Base-by-base conservation (phyloP, 2,888 invertebrate genomes). In the Eupeodes latifasciatus region DNA sequence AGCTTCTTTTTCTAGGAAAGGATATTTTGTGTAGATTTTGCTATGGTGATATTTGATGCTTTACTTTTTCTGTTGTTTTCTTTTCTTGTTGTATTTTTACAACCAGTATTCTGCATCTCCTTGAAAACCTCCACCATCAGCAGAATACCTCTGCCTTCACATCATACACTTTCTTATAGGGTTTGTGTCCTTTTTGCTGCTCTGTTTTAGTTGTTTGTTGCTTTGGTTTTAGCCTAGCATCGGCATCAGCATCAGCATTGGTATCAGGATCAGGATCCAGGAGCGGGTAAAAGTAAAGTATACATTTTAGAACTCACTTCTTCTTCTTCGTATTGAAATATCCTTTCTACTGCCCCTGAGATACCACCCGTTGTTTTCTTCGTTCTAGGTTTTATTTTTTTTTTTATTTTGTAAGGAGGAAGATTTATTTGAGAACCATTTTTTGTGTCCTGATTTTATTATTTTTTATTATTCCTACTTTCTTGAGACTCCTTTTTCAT, bases 1-100 rank as follows among this genome's bases (percentile, higher is more conserved):
- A 87, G 88, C 85, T 84, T 77, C 87, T 84, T 80, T 72, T 72
- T 40, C 78, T 77, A 78, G 88, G 78, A 79, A 59, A 74, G 85
- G 82, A 89, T 82, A 85, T 85, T 82, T 89, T 89, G 84, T 89
- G 89, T 85, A 89, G 79, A 85, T 82, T 89, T 89, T 80, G 85
- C 89, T 82, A 85, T 89, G 89, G 89, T 89, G 89, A 89, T 85
- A 89, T 82, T 89, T 89, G 86, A 89, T 89, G 81, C 86, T 83
- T 80, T 82, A 80, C 64, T 57, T 79, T 86, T 79, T 36, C 75
- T 85, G 66, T 72, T 34, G 5, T 75, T 11, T 44, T 62, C 51
- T 72, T 71, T n/a, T 76, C 76, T 53, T 64, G 66, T 51, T 51
- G 19, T 79, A 40, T 47, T 71, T 76, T 53, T 69, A 57, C 57